These are phyloP conservation scores for Xylocopa sonorina DNA, from an alignment of 1,140 invertebrate species.

Conservation along the genomic window DNA sequence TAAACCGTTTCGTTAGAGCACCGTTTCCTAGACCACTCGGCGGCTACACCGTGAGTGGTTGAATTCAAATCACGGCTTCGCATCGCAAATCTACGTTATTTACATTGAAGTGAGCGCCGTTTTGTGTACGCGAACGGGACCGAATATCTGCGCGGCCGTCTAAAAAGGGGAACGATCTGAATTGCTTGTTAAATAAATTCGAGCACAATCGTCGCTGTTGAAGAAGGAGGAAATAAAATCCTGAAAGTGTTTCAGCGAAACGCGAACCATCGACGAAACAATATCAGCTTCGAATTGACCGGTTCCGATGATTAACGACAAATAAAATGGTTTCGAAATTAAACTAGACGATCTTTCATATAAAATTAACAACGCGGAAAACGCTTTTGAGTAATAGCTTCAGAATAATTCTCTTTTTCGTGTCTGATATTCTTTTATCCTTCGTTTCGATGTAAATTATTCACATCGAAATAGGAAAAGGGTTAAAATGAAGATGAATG, in stretches of 20 bases:
- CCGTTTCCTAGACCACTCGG: neutral
- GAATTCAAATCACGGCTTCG: slow-evolving; percentile 1
- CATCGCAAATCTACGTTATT: slow-evolving; percentile 6
- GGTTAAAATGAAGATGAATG: neutral
- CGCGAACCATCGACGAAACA: no score
- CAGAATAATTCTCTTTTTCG: no score
- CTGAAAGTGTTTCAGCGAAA: no score
- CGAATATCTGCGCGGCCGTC: neutral
- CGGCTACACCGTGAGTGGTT: neutral
- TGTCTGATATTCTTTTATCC: no score
- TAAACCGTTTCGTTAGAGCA: neutral
- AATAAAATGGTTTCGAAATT: no score
- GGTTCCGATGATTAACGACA: no score
- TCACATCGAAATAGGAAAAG: neutral
- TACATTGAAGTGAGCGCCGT: slow-evolving; percentile 1
- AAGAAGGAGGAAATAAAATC: neutral
- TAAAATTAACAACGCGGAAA: no score
- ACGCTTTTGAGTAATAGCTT: no score
- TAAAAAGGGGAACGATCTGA: neutral
- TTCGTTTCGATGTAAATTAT: neutral
- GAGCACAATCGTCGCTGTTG: neutral
- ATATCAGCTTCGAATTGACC: no score
- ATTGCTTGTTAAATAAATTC: slow-evolving; percentile 18
- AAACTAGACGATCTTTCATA: no score
- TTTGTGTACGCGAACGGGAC: neutral